Conservation (phyloP, 2,113 vertebrate species). For the Campylomormyrus tamandua region DNA sequence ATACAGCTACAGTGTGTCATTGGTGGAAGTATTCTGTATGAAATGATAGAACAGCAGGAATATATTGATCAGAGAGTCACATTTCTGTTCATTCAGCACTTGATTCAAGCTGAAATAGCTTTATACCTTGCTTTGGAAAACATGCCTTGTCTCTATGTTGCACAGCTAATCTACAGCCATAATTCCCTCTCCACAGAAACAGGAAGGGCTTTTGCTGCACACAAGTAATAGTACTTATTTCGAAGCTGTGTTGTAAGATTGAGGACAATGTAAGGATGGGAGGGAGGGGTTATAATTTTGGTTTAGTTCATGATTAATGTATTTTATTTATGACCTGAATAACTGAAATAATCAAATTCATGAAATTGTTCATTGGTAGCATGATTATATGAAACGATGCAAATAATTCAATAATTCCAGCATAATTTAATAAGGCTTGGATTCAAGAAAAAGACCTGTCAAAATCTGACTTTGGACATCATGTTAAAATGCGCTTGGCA, state of each 20-base stretch:
- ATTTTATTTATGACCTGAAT: background rate
- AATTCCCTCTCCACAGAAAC: background rate
- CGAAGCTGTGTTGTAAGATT: background rate
- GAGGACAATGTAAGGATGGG: background rate
- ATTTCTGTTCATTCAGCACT: background rate
- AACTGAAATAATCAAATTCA: background rate
- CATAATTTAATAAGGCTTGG: background rate
- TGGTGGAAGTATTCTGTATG: background rate
- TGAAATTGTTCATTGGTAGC: background rate
- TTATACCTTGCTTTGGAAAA: no score
- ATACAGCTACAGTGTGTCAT: background rate
- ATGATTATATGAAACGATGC: background rate
- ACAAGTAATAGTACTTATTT: background rate
- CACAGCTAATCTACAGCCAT: background rate
- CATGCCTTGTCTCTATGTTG: background rate
- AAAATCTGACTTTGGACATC: background rate
- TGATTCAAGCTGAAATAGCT: background rate
- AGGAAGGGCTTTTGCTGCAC: background rate
- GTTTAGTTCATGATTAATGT: background rate
- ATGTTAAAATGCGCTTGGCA: background rate
- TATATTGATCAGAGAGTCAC: background rate
- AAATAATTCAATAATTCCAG: background rate
- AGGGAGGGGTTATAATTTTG: background rate
- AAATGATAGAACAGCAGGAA: background rate
- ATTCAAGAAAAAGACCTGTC: background rate